Evolutionary conservation across 1,140 invertebrate genomes (phyloP), one percentile per base, ranked within the genome.

Genomic region (Danaus melanippus): DNA sequence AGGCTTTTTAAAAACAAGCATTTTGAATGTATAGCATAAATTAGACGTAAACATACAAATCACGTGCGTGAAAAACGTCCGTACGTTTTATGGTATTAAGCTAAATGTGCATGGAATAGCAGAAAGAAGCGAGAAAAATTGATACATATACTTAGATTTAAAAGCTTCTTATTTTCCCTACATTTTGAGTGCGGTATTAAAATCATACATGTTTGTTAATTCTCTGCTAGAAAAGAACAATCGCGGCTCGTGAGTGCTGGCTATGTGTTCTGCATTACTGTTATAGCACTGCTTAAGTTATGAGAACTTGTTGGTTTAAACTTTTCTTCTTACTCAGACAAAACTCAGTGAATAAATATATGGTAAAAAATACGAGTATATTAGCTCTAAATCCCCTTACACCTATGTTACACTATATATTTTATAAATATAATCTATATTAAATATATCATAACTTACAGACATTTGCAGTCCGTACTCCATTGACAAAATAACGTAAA

Each of bases 141-240:
- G 48, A 48, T 48, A 50, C 49, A 46, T 42, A 57, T 56, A 60
- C 50, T 47, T 56, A 65, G 53, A 62, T 64, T 61, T 76, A 71
- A 76, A 74, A 74, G 71, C 73, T 67, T 60, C 67, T 65, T 69
- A 71, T 62, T 64, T 70, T 71, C 60, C 66, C 60, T 64, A 77
- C 60, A 76, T 67, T 69, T 67, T 66, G 70, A 70, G 64, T 66
- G 66, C 59, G 65, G 71, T 76, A 77, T 82, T 79, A 78, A 82
- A 76, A 76, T 79, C 73, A 46, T 69, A 75, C 75, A 77, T 74
- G 73, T 80, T 77, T 74, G 72, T 75, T 83, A 80, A 83, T 83
- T 80, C 77, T 71, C 64, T 60, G 61, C 61, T 63, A 79, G 66
- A 77, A 79, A 82, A 78, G 73, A 78, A 78, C 75, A 75, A 78